Evolutionary conservation across 2,797 vertebrate species (phyloP).

Genomic region (Bryconaethiops microstoma): DNA sequence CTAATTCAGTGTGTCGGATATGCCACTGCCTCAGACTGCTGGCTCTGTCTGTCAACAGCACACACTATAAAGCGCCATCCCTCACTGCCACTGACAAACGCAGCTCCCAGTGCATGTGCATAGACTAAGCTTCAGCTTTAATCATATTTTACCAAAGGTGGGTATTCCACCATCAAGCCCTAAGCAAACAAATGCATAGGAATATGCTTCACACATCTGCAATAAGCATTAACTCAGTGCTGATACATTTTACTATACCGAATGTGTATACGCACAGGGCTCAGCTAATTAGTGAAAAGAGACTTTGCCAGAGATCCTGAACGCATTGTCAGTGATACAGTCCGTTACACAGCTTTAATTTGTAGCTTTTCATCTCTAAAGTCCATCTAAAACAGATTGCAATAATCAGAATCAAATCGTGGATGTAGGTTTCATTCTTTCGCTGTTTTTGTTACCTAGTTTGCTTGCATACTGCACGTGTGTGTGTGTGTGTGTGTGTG

Average conservation of each 20-base stretch:
- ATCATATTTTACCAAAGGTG: conserved; percentile 3
- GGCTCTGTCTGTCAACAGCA: conserved; percentile 37
- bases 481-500: too few relatives aligned
- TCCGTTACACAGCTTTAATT: too few relatives aligned
- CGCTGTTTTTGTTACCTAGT: conserved; percentile 10
- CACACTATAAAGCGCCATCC: conserved; percentile 17
- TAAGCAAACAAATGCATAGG: too few relatives aligned
- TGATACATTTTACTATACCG: background rate
- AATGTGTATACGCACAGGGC: too few relatives aligned
- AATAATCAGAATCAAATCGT: background rate
- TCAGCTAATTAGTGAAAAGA: too few relatives aligned
- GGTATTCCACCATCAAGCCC: too few relatives aligned
- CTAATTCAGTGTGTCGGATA: conserved; percentile 37
- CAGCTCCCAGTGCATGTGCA: background rate
- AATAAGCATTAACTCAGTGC: background rate
- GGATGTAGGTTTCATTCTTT: background rate
- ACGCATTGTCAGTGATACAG: too few relatives aligned
- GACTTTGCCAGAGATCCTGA: too few relatives aligned
- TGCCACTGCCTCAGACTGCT: conserved; percentile 41
- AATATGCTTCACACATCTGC: background rate
- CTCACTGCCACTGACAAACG: conserved; percentile 25
- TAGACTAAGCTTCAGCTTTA: conserved; percentile 12
- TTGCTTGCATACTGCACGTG: too few relatives aligned
- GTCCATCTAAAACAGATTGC: background rate
- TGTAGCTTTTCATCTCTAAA: too few relatives aligned